Evolutionary conservation across 1,140 invertebrate genomes (phyloP), one percentile per base, ranked within the genome.

Genomic region (Philaenus spumarius): DNA sequence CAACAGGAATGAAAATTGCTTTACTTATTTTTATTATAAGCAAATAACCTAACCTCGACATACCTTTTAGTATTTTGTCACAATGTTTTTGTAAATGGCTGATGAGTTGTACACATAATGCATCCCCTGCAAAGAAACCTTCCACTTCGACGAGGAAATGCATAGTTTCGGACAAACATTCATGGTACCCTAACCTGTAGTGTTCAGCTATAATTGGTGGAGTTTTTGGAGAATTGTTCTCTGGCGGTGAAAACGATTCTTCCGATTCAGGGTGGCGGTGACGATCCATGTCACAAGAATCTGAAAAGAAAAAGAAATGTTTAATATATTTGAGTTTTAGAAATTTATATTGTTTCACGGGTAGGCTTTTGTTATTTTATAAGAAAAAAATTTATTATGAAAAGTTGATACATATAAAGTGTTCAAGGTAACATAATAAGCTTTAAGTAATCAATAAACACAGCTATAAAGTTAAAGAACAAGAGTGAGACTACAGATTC

Each of bases 121-220:
- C 80, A 67, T 95, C 91, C 1, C 82, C 80, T 0, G 87, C 82
- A 50, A 83, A 84, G 64, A 84, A 82, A 1, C 87, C 89, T 68
- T 93, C 89, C 0, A 84, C 81, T 64, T 96, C 92, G 1, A 93
- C 87, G 15, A 97, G 81, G 71, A 91, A 97, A 63, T 91, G 81
- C 73, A 95, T 85, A 0, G 86, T 84, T 70, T 97, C 93, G 39
- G 86, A 87, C 61, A 94, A 79, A 63, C 93, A 95, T 70, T 95
- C 93, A 70, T 92, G 87, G 74, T 87, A 97, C 2, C 93, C 92
- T 5, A 82, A 65, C 45, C 82, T 80, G 66, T 88, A 93, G 51
- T 84, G 80, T 40, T 85, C 81, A 11, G 78, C 67, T 19, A 70
- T 20, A 34, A 53, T 53, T 7, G 15, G 50, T 2, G 11, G 19